Percentiles rank a stretch among this genome's conserved stretches.
Conservation (phyloP, 23 tunicate genomes). For the Halocynthia aurantium region DNA sequence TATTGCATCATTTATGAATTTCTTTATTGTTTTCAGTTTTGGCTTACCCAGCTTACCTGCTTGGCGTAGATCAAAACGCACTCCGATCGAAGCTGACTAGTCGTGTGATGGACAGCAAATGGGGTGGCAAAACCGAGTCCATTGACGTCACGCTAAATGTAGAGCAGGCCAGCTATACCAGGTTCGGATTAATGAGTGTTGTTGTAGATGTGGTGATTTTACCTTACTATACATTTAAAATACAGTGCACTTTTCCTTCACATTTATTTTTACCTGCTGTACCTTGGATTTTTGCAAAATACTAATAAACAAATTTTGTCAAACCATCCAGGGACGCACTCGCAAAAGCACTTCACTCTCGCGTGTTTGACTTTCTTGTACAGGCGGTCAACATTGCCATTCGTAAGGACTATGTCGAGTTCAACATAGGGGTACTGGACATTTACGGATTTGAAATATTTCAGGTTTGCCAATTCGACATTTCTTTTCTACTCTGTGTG, state of each 20-base stretch:
- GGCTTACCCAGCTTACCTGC: constrained; percentile 81
- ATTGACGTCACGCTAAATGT: constrained; percentile 86
- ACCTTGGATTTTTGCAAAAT: no score
- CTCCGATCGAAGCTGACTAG: constrained; percentile 76
- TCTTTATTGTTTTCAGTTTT: constrained; percentile 42
- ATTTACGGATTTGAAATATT: constrained; percentile 98
- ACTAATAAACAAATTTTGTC: no score
- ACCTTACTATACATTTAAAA: background rate
- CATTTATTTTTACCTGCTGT: no score
- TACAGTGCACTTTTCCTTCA: background rate
- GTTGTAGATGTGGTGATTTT: background rate
- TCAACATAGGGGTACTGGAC: constrained; percentile 91
- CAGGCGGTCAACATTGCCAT: constrained; percentile 87
- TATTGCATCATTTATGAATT: background rate
- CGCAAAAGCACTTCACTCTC: constrained; percentile 80
- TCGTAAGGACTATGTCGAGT: constrained; percentile 75
- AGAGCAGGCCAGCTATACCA: constrained; percentile 74
- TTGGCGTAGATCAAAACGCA: constrained; percentile 73
- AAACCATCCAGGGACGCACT: constrained; percentile 63
- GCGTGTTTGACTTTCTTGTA: constrained; percentile 81
- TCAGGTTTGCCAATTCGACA: constrained; percentile 35
- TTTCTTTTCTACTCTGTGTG: background rate
- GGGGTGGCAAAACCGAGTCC: constrained; percentile 88
- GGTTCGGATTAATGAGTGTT: constrained; percentile 23
- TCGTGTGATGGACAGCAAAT: constrained; percentile 89